Evolutionary conservation across 2,797 vertebrate genomes (phyloP).

Genomic region (Brachyrhaphis roseni): DNA sequence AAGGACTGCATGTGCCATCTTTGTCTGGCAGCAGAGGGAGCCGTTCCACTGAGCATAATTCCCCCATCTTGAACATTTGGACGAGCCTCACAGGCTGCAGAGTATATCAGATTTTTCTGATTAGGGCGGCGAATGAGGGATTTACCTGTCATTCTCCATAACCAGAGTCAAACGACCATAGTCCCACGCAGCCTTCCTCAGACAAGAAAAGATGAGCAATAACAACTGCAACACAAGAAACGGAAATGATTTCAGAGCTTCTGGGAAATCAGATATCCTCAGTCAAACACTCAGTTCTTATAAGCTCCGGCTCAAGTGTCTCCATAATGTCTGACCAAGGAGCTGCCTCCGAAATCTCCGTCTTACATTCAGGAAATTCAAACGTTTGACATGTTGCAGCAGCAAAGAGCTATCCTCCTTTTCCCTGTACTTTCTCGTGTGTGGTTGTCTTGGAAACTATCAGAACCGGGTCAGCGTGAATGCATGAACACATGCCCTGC

Average conservation of each 20-base stretch:
- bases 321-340: constrained; percentile 5
- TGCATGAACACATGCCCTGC: constrained; percentile 41
- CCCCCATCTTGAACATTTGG: constrained; percentile 58
- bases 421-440: constrained; percentile 56
- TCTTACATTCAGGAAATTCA: not conserved
- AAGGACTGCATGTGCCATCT: not conserved
- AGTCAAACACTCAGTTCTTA: constrained; percentile 9
- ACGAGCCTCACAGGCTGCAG: constrained; percentile 21
- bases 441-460: constrained; percentile 85
- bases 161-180: constrained; percentile 94
- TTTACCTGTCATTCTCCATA: constrained; percentile 93
- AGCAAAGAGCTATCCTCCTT: constrained; percentile 49
- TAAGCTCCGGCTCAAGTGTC: not conserved
- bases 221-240: constrained; percentile 82
- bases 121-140: constrained; percentile 8
- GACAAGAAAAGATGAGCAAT: constrained; percentile 91
- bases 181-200: constrained; percentile 98
- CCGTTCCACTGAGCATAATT: constrained; percentile 31
- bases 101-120: not conserved
- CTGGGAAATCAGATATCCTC: constrained; percentile 5
- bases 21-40: constrained; percentile 70
- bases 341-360: not conserved
- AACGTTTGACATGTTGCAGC: constrained; percentile 31
- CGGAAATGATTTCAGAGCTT: constrained; percentile 18
- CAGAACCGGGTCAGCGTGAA: constrained; percentile 69